Evolutionary conservation across 2,888 invertebrate genomes (phyloP), one percentile per base, ranked within the genome.

Genomic region (Chrysina gloriosa): DNA sequence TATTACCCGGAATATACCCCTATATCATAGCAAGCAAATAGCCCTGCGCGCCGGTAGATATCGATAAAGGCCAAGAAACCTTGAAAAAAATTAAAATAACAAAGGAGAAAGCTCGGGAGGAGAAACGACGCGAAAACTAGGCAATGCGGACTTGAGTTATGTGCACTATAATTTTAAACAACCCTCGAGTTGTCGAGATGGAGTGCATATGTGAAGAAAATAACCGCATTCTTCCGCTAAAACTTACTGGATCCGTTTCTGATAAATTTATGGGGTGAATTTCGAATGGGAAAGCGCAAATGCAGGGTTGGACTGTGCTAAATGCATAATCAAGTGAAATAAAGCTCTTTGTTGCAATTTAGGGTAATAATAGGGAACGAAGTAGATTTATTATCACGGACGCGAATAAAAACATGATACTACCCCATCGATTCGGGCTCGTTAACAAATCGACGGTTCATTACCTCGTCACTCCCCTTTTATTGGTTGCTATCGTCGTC

Each of bases 231-330:
- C 77, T 76, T 77, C 75, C 76, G 74, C 72, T 77, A 76, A 71
- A 39, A 11, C 3, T 14, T 16, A 67, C 73, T 69, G 69, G 70
- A 73, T 75, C 71, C 72, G 72, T 75, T 77, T 75, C 71, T 74
- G 75, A 76, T 76, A 77, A 77, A 78, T 79, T 79, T 79, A 79
- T 77, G 77, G 73, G n/a, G n/a, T n/a, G n/a, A n/a, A n/a, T n/a
- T n/a, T n/a, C n/a, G n/a, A n/a, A n/a, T n/a, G n/a, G n/a, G n/a
- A n/a, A n/a, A n/a, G n/a, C n/a, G n/a, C n/a, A n/a, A n/a, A n/a
- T n/a, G n/a, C n/a, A n/a, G n/a, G n/a, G n/a, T n/a, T n/a, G n/a
- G n/a, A n/a, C n/a, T n/a, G n/a, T n/a, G n/a, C n/a, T n/a, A n/a
- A n/a, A n/a, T n/a, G n/a, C n/a, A n/a, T n/a, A n/a, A n/a, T n/a